A percentile compares a stretch with the other conserved stretches of the same genome.
phyloP scores from a whole-genome alignment of 2,888 invertebrate genomes.

The Biston stratarius region DNA sequence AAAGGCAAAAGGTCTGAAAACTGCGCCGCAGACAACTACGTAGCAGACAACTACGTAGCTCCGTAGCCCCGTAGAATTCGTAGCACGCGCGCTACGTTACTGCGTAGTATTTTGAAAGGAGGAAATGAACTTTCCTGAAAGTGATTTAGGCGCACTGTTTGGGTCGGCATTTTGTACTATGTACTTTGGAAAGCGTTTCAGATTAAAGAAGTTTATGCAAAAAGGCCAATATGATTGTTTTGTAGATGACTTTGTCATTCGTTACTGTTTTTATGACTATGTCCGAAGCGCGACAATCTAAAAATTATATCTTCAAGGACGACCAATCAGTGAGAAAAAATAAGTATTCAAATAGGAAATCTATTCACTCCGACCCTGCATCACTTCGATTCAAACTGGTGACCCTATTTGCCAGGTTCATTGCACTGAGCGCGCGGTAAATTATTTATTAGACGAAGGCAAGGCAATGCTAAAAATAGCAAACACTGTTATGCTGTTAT shows the following conservation, averaged over 20 bases:
- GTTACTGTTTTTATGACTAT: no score
- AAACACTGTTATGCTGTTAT: not conserved
- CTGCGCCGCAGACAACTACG: constrained; percentile 36
- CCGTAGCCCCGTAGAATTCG: constrained; percentile 36
- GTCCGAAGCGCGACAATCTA: no score
- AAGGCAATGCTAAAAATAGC: constrained; percentile 11
- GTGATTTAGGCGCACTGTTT: not conserved
- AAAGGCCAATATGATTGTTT: no score
- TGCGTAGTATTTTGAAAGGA: constrained; percentile 24
- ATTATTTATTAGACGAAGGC: constrained; percentile 13
- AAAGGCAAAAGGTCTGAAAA: constrained; percentile 14
- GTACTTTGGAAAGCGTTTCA: no score
- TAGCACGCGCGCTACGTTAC: constrained; percentile 43
- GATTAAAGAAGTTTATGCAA: no score
- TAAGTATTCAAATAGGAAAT: no score
- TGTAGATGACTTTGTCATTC: no score
- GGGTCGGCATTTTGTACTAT: not conserved
- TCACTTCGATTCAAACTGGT: constrained; percentile 13
- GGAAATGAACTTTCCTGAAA: constrained; percentile 16
- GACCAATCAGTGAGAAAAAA: no score
- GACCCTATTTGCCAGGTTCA: constrained; percentile 50
- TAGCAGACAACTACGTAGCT: constrained; percentile 41
- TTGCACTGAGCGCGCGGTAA: constrained; percentile 37
- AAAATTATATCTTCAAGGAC: no score
- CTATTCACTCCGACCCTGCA: not conserved